Conservation (phyloP, 2,113 vertebrate genomes). For the Calonectris borealis region DNA sequence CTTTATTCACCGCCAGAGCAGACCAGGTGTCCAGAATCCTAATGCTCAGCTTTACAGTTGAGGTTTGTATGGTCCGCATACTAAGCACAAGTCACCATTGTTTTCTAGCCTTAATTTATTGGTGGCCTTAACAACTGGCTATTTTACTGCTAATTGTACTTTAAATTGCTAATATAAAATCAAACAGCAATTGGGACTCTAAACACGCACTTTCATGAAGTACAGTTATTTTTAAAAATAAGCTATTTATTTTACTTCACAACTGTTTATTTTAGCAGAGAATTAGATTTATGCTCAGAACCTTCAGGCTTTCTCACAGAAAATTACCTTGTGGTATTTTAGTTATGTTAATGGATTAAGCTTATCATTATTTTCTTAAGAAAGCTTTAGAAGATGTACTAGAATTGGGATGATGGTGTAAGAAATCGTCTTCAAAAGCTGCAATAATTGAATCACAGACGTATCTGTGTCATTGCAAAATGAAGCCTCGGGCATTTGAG, state of each 20-base stretch:
- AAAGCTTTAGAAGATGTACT: neutral
- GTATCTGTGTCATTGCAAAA: neutral
- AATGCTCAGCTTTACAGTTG: too few relatives aligned
- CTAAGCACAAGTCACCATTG: slow-evolving; percentile 69
- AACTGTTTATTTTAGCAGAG: neutral
- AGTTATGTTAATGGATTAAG: neutral
- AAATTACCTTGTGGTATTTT: neutral
- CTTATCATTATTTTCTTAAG: neutral
- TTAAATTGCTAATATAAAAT: slow-evolving; percentile 54
- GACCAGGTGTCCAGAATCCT: too few relatives aligned
- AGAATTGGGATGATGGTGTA: neutral
- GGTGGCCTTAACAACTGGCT: slow-evolving; percentile 53
- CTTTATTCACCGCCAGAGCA: too few relatives aligned
- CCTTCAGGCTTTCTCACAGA: neutral
- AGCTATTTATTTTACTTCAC: too few relatives aligned
- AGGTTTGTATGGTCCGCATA: slow-evolving; percentile 44
- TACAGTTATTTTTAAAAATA: neutral
- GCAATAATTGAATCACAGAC: neutral
- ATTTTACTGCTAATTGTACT: slow-evolving; percentile 38
- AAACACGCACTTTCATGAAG: neutral
- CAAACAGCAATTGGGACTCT: neutral
- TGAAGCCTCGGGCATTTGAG: neutral
- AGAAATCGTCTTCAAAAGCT: neutral
- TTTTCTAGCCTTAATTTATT: slow-evolving; percentile 66
- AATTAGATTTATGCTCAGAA: neutral